Evolutionary conservation across 1,140 invertebrate species (phyloP), one percentile per base, ranked within the genome.

Genomic region (Augochlora pura): DNA sequence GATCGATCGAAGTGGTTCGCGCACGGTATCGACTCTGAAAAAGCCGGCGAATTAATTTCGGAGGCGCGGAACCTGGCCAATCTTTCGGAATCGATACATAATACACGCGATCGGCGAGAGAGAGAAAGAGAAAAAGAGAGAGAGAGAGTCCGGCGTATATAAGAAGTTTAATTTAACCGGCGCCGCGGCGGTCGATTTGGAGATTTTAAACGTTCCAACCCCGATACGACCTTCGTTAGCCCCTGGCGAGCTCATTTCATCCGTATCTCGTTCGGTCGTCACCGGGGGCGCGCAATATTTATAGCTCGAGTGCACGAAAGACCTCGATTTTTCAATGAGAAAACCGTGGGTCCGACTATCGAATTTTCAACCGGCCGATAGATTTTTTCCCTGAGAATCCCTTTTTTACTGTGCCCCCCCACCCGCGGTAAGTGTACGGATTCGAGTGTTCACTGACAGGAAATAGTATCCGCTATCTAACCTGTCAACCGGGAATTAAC

Each of bases 321-420:
- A 52, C 67, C 67, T 39, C 27, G 21, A 57, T 69, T 69, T 69
- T 57, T 52, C 27, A 18, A 16, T 38, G 54, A 32, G n/a, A n/a
- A n/a, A 38, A 57, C 23, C 67, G 8, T 42, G 54, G 54, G 32
- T n/a, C 49, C 42, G 42, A 46, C 42, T 46, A 12, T 32, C 27
- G 23, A 54, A 57, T 69, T 49, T 38, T 69, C 27, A 18, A 7
- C 32, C n/a, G n/a, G 16, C n/a, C 49, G 1, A 69, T 21, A 21
- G 5, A 1, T 16, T 21, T 21, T 54, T n/a, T n/a, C n/a, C 21
- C 21, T 1, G 16, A 2, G 1, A 54, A 5, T 8, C 18, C 52
- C 2, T 52, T 18, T 18, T 6, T 21, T 16, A 18, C 32, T 32
- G 32, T 32, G 1, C 32, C 32, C 1, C 32, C 1, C 32, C 1